A percentile compares a stretch with the other conserved stretches of the same genome.
Evolutionary conservation across 2,797 vertebrate species (phyloP).

Genomic region (Brachymystax lenok): DNA sequence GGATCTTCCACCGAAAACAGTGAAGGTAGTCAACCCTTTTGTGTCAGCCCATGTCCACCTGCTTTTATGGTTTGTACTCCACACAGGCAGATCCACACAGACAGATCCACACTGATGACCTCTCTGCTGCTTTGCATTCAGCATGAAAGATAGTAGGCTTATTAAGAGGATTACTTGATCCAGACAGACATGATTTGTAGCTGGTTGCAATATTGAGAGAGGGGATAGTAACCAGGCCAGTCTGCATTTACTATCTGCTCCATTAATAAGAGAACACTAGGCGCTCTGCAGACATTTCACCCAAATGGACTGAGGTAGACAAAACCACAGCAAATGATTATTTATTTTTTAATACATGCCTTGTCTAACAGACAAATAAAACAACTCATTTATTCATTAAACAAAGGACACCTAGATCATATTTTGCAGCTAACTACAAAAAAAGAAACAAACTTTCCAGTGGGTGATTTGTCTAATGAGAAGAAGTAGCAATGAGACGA

Average conservation of each 20-base stretch:
- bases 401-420: constrained; percentile 49
- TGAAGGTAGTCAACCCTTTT: constrained; percentile 38
- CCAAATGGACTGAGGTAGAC: constrained; percentile 61
- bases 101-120: constrained; percentile 48
- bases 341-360: constrained; percentile 18
- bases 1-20: neutral
- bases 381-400: constrained; percentile 53
- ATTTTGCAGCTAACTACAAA: constrained; percentile 12
- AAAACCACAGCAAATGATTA: constrained; percentile 41
- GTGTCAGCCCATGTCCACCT: constrained; percentile 24
- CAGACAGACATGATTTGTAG: constrained; percentile 70
- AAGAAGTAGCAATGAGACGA: constrained; percentile 32
- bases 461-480: constrained; percentile 33
- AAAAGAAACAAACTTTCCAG: constrained; percentile 23
- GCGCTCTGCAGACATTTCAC: constrained; percentile 69
- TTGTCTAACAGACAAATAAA: constrained; percentile 54
- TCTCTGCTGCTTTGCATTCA: constrained; percentile 63
- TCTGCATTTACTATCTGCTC: constrained; percentile 73
- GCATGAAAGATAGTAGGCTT: constrained; percentile 67
- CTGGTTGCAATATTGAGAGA: constrained; percentile 72
- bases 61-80: constrained; percentile 55
- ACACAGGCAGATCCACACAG: constrained; percentile 45
- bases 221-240: constrained; percentile 64
- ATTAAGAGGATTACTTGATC: constrained; percentile 73
- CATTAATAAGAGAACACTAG: constrained; percentile 69